Conservation (phyloP, 2,113 vertebrate species). For the Ochotona curzoniae region DNA sequence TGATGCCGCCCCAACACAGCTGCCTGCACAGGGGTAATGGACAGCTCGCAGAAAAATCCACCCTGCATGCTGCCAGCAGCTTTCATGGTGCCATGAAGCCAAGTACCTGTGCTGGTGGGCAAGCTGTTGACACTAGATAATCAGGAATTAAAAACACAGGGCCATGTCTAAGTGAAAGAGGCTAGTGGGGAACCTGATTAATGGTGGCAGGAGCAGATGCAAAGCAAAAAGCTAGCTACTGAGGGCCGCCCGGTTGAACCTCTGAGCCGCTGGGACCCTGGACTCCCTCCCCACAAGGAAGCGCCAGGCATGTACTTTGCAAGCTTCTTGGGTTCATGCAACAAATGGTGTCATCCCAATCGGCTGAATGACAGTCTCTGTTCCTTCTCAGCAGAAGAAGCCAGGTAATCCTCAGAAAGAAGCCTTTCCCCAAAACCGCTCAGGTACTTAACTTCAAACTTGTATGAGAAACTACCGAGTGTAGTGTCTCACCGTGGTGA, state of each 20-base stretch:
- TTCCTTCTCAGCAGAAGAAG: background rate
- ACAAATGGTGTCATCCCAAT: background rate
- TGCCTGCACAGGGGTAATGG: background rate
- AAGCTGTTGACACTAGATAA: background rate
- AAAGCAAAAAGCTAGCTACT: background rate
- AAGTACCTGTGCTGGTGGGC: background rate
- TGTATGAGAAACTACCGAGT: background rate
- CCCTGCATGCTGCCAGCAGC: rapidly evolving
- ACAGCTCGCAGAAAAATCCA: background rate
- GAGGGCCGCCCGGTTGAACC: background rate
- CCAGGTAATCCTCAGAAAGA: background rate
- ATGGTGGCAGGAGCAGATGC: background rate
- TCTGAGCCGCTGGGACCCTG: too few relatives aligned
- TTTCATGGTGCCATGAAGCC: background rate
- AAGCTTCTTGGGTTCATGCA: too few relatives aligned
- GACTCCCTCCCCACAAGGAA: background rate
- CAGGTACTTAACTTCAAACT: background rate
- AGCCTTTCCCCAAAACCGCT: background rate
- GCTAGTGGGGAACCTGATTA: background rate
- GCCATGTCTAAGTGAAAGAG: background rate
- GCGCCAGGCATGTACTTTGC: background rate
- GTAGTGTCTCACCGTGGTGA: background rate
- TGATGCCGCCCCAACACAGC: background rate
- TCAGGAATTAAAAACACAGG: background rate
- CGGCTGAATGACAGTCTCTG: background rate